A percentile compares a stretch with the other conserved stretches of the same genome.
Conservation (phyloP, 92 coral and sea anemone species). For the Metridium senile region DNA sequence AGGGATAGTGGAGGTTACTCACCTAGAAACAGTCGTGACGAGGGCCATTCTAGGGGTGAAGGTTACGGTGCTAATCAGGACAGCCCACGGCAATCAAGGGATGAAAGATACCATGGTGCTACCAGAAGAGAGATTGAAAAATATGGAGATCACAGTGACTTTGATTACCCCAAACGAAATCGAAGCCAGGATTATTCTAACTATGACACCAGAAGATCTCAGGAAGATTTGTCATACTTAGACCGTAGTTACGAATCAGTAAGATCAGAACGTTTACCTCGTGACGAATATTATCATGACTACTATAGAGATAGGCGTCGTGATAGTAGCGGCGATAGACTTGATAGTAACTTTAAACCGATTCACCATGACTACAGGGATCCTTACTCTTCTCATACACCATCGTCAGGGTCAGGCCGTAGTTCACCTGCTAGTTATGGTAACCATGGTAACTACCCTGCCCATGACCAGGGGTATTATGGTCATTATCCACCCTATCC, state of each 20-base stretch:
- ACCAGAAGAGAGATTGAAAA: background rate
- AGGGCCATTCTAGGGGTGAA: background rate
- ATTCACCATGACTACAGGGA: conserved; percentile 24
- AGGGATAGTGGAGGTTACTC: conserved; percentile 1
- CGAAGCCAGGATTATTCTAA: conserved; percentile 9
- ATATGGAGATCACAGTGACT: conserved; percentile 10
- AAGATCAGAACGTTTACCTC: conserved; percentile 22
- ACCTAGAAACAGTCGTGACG: conserved; percentile 8
- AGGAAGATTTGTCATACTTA: conserved; percentile 17
- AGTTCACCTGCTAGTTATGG: conserved; percentile 29
- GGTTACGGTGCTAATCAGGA: conserved; percentile 4
- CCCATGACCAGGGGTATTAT: conserved; percentile 22
- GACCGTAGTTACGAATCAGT: conserved; percentile 19
- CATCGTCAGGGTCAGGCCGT: conserved; percentile 38
- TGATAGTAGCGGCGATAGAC: conserved; percentile 13
- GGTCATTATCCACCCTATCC: background rate
- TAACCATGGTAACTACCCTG: conserved; percentile 2
- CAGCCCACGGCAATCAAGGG: background rate
- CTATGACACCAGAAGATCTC: conserved; percentile 4
- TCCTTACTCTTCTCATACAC: conserved; percentile 20
- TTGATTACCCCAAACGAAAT: conserved; percentile 7
- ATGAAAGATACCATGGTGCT: conserved; percentile 15
- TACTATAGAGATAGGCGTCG: conserved; percentile 12
- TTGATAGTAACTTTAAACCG: conserved; percentile 13
- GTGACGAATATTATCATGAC: conserved; percentile 16